Evolutionary conservation across 1,140 invertebrate species (phyloP), one percentile per base, ranked within the genome.

Genomic region (Drosophila hydei): DNA sequence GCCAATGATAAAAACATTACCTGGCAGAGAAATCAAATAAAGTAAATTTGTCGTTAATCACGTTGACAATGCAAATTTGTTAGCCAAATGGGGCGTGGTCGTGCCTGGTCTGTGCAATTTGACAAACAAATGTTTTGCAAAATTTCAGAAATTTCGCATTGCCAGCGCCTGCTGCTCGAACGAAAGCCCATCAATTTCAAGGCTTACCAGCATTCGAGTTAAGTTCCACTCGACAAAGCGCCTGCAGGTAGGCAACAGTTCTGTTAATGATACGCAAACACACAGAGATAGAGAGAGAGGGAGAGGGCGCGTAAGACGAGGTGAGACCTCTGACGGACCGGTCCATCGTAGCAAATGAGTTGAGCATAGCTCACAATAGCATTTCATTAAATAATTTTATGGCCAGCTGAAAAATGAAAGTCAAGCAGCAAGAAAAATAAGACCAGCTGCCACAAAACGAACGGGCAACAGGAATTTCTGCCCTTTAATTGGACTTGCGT

Each of bases 231-330:
- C 7, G 25, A 21, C 21, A 78, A 74, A 79, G 21, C 58, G 78
- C 78, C 70, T 60, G 36, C 43, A 77, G 74, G 60, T 74, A 62
- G 79, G 47, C 74, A 67, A 63, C 45, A 74, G 38, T 65, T 59
- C 59, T 30, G 55, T 79, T 81, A 80, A 80, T 81, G 78, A 80
- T 67, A 73, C 52, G 45, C 74, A 83, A 81, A 77, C 60, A 79
- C 43, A 21, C 5, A 23, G 23, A 58, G 16, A 36, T 14, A 25
- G 8, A 25, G n/a, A 40, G 38, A n/a, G 4, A 1, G 18, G 42
- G 51, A 30, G 38, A 7, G 38, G 2, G n/a, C 16, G 38, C 9
- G 2, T 3, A 36, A 50, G 51, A 30, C 18, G 9, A 30, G 8
- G 9, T 19, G 38, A 19, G 55, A 14, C 40, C 23, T 56, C 40